These are phyloP conservation scores for Hippoglossus stenolepis DNA, from an alignment of 2,113 vertebrate genomes.

Conservation along the genomic window DNA sequence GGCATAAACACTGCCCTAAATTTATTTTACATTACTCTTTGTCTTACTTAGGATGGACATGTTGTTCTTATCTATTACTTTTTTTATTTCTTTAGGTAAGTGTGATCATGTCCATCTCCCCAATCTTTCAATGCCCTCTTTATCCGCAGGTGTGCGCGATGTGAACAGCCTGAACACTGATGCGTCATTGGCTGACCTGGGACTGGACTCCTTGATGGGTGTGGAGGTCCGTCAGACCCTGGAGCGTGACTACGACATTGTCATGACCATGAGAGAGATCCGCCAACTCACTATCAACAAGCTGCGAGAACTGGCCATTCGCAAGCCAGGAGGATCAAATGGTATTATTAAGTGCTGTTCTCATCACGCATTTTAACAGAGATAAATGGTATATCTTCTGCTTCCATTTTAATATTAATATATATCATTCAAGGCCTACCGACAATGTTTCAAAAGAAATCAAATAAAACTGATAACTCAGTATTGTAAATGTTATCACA, in stretches of 20 bases:
- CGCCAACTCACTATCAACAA: conserved; percentile 90
- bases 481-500: too few relatives aligned
- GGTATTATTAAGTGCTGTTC: conserved; percentile 70
- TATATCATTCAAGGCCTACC: background rate
- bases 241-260: conserved; percentile 91
- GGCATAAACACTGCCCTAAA: too few relatives aligned
- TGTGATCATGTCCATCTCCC: background rate
- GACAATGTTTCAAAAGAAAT: background rate
- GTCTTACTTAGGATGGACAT: too few relatives aligned
- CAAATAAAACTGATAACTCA: background rate
- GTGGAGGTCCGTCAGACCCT: conserved; percentile 96
- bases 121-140: background rate
- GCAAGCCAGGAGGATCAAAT: conserved; percentile 59
- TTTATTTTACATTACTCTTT: too few relatives aligned
- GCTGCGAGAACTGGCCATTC: conserved; percentile 85
- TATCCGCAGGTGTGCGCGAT: conserved; percentile 88
- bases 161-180: conserved; percentile 86
- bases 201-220: conserved; percentile 96
- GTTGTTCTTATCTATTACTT: background rate
- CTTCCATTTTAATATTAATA: too few relatives aligned
- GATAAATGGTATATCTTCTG: too few relatives aligned
- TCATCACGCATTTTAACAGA: background rate
- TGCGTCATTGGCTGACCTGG: conserved; percentile 90
- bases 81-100: background rate
- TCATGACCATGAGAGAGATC: conserved; percentile 93